phyloP scores from a whole-genome alignment of 2,113 vertebrate species.

The Phyllostomus hastatus region DNA sequence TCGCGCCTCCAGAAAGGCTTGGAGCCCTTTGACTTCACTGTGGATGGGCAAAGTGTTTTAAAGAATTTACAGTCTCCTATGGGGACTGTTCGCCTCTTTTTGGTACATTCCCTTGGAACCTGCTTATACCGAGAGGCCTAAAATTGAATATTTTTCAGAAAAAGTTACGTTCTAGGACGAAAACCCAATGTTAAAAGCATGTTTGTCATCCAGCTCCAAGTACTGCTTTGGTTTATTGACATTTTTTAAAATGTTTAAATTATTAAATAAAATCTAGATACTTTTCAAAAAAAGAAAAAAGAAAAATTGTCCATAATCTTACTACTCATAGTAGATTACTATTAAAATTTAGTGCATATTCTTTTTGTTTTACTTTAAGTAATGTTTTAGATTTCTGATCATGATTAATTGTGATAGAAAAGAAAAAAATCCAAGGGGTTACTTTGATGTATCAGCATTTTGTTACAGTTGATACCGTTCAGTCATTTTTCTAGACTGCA shows the following conservation, averaged over 20 bases:
- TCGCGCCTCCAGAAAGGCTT: slow-evolving; percentile 84
- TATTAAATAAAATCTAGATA: slow-evolving; percentile 52
- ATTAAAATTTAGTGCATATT: not conserved
- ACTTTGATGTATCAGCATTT: not conserved
- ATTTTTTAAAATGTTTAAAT: slow-evolving; percentile 45
- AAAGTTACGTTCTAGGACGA: slow-evolving; percentile 30
- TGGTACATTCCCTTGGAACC: slow-evolving; percentile 50
- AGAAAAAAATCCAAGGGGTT: not conserved
- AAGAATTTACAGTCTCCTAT: not conserved
- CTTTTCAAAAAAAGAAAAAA: slow-evolving; percentile 13
- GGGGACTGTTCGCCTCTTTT: slow-evolving; percentile 51
- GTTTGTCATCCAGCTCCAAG: not conserved
- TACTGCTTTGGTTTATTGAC: slow-evolving; percentile 27
- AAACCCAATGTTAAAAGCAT: slow-evolving; percentile 37
- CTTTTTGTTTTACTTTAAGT: not conserved
- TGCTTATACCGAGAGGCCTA: slow-evolving; percentile 32
- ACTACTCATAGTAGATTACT: not conserved
- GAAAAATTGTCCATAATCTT: not conserved
- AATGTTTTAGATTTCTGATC: not conserved
- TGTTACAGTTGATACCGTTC: not conserved
- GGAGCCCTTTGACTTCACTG: slow-evolving; percentile 89
- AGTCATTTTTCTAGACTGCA: not conserved
- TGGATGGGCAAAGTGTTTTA: slow-evolving; percentile 79
- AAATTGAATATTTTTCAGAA: not conserved
- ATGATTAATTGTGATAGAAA: not conserved